A percentile compares a stretch with the other conserved stretches of the same genome.
Conservation (phyloP, 1,140 invertebrate genomes). For the Cheumatopsyche charites region DNA sequence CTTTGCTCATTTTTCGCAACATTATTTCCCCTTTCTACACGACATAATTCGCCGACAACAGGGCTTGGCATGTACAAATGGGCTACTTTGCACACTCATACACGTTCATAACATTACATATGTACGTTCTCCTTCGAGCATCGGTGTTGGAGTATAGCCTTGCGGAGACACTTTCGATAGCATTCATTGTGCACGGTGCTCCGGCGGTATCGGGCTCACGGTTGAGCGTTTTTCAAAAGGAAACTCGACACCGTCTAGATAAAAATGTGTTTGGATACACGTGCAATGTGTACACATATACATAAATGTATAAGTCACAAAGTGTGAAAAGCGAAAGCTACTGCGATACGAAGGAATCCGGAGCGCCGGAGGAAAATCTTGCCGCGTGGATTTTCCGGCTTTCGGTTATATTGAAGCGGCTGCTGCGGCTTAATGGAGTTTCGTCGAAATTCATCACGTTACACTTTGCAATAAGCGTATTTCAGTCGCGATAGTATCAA, state of each 20-base stretch:
- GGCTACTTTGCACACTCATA: slow-evolving; percentile 1
- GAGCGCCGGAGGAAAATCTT: slow-evolving; percentile 8
- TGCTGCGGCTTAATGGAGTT: slow-evolving; percentile 1
- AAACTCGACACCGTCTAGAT: slow-evolving; percentile 43
- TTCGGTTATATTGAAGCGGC: background rate
- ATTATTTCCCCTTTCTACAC: slow-evolving; percentile 16
- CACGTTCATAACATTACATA: background rate
- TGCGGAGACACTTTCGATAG: slow-evolving; percentile 34
- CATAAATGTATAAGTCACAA: background rate
- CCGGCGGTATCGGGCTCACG: slow-evolving; percentile 41
- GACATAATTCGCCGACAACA: slow-evolving; percentile 24
- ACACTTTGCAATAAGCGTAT: slow-evolving; percentile 1
- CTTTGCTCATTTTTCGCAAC: slow-evolving; percentile 16
- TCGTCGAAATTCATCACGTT: slow-evolving; percentile 14
- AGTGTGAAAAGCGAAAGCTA: background rate
- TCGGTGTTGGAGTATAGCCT: background rate
- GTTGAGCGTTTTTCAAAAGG: slow-evolving; percentile 44
- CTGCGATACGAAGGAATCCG: background rate
- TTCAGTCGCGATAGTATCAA: background rate
- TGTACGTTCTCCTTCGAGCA: background rate
- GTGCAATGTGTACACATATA: background rate
- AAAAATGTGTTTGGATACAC: slow-evolving; percentile 19
- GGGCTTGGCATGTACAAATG: slow-evolving; percentile 20
- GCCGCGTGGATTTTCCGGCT: background rate
- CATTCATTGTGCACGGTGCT: slow-evolving; percentile 43